These are phyloP conservation scores for Basileuterus tristriatus DNA, from an alignment of 2,797 vertebrate species.

Conservation along the genomic window DNA sequence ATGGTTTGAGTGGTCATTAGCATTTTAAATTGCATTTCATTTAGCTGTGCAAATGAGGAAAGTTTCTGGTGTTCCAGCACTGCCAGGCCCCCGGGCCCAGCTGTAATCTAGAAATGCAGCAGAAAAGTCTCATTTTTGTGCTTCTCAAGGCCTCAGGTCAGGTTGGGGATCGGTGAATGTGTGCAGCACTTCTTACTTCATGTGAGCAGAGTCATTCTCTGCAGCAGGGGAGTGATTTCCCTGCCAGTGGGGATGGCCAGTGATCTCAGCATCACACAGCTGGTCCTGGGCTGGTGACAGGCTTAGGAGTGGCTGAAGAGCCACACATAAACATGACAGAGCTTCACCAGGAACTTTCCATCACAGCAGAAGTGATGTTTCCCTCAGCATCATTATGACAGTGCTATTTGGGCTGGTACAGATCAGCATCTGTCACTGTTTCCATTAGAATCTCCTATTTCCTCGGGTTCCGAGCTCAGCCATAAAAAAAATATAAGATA, in stretches of 20 bases:
- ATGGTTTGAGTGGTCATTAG: neutral
- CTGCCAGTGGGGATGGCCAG: neutral
- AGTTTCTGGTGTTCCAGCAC: neutral
- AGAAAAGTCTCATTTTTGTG: neutral
- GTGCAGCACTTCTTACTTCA: neutral
- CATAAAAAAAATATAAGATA: constrained; percentile 42
- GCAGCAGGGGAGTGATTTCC: neutral
- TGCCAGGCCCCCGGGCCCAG: neutral
- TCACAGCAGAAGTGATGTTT: constrained; percentile 26
- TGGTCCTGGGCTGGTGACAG: neutral
- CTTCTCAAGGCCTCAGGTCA: neutral
- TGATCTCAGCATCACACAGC: neutral
- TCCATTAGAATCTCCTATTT: constrained; percentile 52
- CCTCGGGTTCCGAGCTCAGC: constrained; percentile 8
- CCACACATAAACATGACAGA: neutral
- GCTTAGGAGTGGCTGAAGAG: neutral
- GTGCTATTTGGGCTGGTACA: neutral
- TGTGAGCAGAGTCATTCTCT: neutral
- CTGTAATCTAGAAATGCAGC: neutral
- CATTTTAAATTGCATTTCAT: neutral
- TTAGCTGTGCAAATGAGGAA: neutral
- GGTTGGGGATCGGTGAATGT: neutral
- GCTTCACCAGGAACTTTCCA: constrained; percentile 14
- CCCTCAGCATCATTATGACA: constrained; percentile 18
- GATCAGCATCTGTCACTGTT: constrained; percentile 57